Evolutionary conservation across 2,888 invertebrate species (phyloP).

Genomic region (Ochropleura leucogaster): DNA sequence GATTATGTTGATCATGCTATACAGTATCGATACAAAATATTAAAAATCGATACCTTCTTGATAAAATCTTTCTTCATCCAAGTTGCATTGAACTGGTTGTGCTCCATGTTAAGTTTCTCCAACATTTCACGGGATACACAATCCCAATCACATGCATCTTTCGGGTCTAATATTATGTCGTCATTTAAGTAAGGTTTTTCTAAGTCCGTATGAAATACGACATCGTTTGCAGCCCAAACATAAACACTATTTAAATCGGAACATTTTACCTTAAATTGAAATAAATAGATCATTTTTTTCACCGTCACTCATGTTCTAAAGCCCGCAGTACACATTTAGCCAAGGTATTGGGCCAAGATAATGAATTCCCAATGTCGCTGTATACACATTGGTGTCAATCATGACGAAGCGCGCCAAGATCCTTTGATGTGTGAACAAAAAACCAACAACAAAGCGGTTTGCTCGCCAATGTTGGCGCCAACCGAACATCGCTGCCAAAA

Average conservation of each 20-base stretch:
- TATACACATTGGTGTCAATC: too few species aligned
- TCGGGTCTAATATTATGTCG: constrained; percentile 64
- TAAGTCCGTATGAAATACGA: constrained; percentile 80
- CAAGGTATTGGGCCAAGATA: too few species aligned
- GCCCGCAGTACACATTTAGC: too few species aligned
- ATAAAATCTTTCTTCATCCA: constrained; percentile 86
- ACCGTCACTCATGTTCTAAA: not conserved
- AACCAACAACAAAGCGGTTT: too few species aligned
- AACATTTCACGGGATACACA: constrained; percentile 71
- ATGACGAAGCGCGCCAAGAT: too few species aligned
- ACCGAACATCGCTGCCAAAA: too few species aligned
- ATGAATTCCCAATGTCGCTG: too few species aligned
- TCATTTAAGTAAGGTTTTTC: constrained; percentile 76
- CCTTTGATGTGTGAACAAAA: too few species aligned
- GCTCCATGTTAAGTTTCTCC: constrained; percentile 74
- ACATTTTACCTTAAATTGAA: constrained; percentile 76
- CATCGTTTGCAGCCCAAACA: constrained; percentile 83
- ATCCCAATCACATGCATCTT: constrained; percentile 71
- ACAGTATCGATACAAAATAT: not conserved
- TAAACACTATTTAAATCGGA: constrained; percentile 73
- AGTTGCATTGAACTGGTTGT: constrained; percentile 78
- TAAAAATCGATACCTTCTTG: constrained; percentile 74
- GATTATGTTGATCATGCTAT: not conserved
- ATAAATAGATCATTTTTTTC: constrained; percentile 23
- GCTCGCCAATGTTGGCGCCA: too few species aligned